These are phyloP conservation scores for Drosophila borealis DNA, from an alignment of 2,888 invertebrate genomes.

Conservation along the genomic window DNA sequence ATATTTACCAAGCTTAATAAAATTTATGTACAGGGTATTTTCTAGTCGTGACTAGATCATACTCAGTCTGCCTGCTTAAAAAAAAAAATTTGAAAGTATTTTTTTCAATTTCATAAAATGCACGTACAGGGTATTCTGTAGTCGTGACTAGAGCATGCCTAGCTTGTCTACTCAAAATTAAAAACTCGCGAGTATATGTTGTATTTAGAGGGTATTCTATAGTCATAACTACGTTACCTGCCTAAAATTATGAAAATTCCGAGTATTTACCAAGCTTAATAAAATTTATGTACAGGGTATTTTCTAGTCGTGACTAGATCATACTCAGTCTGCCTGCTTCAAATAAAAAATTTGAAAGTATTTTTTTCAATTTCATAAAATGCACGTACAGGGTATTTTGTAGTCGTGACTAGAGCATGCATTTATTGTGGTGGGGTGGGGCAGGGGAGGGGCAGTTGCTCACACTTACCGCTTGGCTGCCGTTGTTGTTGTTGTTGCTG, in stretches of 20 bases:
- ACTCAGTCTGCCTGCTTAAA: too few relatives aligned
- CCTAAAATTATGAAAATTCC: background rate
- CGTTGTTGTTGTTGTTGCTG: conserved; percentile 14
- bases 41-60: too few relatives aligned
- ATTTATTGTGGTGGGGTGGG: background rate
- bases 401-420: background rate
- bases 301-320: background rate
- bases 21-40: background rate
- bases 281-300: background rate
- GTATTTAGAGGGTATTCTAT: too few relatives aligned
- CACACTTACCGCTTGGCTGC: conserved; percentile 81
- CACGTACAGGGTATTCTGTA: conserved; percentile 7
- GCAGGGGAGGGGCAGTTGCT: conserved; percentile 3
- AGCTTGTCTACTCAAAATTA: background rate
- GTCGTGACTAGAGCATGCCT: background rate
- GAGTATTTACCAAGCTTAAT: too few relatives aligned
- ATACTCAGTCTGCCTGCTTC: too few relatives aligned
- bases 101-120: background rate
- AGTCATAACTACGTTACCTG: background rate
- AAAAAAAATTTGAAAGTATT: too few relatives aligned
- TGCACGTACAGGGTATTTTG: conserved; percentile 5
- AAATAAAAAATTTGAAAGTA: too few relatives aligned
- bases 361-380: background rate
- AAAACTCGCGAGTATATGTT: too few relatives aligned
- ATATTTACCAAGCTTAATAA: background rate